Conservation (phyloP, 2,797 vertebrate species). For the Peromyscus attwateri region DNA sequence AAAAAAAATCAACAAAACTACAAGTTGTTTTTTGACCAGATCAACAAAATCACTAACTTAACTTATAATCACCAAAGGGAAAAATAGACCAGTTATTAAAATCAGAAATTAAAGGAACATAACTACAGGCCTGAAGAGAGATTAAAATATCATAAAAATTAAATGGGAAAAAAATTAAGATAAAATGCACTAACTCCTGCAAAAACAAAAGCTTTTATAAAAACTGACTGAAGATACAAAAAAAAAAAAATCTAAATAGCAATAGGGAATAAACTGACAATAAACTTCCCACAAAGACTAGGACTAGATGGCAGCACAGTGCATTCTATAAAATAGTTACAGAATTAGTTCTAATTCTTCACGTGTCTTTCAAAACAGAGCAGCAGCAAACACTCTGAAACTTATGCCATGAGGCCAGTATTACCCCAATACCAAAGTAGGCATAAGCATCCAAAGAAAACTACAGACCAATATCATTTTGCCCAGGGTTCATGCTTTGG, state of each 20-base stretch:
- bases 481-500: not conserved
- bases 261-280: not conserved
- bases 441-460: not conserved
- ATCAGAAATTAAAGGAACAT: not conserved
- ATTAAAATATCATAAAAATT: not conserved
- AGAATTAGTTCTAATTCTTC: not conserved
- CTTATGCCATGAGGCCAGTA: not conserved
- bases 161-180: not conserved
- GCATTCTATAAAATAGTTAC: not conserved
- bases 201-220: not conserved
- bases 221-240: not conserved
- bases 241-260: not conserved
- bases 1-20: not conserved
- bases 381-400: not conserved
- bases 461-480: not conserved
- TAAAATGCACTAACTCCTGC: not conserved
- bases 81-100: not conserved
- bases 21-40: not conserved
- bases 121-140: not conserved
- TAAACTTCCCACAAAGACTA: not conserved
- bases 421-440: not conserved
- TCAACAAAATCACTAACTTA: not conserved
- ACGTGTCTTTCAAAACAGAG: not conserved
- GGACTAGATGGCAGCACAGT: not conserved
- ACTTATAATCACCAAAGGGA: not conserved